A percentile compares a stretch with the other conserved stretches of the same genome.
phyloP scores from a whole-genome alignment of 1,140 invertebrate species.

The Eupristina koningsbergeri region DNA sequence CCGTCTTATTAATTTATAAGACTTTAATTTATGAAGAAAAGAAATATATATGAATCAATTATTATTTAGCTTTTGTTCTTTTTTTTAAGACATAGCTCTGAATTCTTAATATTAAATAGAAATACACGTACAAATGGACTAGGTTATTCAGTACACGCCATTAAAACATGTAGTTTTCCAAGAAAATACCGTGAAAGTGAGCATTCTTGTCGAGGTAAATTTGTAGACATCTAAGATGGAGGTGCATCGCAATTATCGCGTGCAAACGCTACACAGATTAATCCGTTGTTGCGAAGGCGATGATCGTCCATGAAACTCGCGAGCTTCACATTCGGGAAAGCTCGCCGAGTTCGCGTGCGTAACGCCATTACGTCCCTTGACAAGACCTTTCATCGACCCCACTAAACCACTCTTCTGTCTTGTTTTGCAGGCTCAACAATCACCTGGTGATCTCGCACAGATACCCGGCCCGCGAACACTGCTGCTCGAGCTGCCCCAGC shows the following conservation, averaged over 20 bases:
- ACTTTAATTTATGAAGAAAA: no score
- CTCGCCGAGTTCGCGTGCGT: slow-evolving; percentile 63
- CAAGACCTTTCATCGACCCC: slow-evolving; percentile 65
- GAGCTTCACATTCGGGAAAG: slow-evolving; percentile 47
- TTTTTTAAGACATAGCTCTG: no score
- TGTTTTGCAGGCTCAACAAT: slow-evolving; percentile 83
- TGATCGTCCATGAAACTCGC: slow-evolving; percentile 57
- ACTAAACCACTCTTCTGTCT: slow-evolving; percentile 7
- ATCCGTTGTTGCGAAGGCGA: slow-evolving; percentile 63
- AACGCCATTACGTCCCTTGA: slow-evolving; percentile 63
- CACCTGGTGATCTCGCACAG: slow-evolving; percentile 85
- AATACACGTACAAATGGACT: no score
- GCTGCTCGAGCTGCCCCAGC: slow-evolving; percentile 88
- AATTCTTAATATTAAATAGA: no score
- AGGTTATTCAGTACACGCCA: no score
- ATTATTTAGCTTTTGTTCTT: no score
- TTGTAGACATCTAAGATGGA: neutral
- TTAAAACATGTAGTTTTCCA: no score
- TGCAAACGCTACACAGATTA: slow-evolving; percentile 36
- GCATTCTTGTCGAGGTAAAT: neutral
- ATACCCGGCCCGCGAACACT: slow-evolving; percentile 83
- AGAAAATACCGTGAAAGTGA: neutral
- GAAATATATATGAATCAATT: no score
- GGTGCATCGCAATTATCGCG: neutral
- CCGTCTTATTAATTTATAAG: no score